A percentile compares a stretch with the other conserved stretches of the same genome.
phyloP scores from a whole-genome alignment of 2,888 invertebrate species.

The Cybosia mesomella region DNA sequence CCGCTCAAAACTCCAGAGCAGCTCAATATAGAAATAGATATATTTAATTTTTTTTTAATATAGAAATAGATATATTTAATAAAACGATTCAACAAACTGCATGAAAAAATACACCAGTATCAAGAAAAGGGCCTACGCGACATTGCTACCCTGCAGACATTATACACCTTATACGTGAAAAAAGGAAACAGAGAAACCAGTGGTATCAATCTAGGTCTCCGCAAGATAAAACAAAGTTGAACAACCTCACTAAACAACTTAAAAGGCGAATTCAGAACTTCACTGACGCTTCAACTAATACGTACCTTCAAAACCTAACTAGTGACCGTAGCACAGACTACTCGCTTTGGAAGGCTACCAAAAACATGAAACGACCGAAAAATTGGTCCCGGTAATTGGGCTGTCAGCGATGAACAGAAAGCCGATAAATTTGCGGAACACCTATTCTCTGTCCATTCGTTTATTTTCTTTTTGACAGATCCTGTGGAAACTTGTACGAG shows the following conservation, averaged over 20 bases:
- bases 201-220: not conserved
- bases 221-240: not conserved
- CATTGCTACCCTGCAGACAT: not conserved
- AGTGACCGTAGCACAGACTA: not conserved
- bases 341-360: not conserved
- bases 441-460: too few species aligned
- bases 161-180: not conserved
- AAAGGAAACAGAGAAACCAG: not conserved
- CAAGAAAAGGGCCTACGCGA: not conserved
- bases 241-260: not conserved
- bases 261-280: not conserved
- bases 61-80: not conserved
- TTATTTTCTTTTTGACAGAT: too few species aligned
- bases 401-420: not conserved
- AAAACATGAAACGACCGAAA: too few species aligned
- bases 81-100: accelerated
- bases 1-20: not conserved
- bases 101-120: not conserved
- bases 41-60: too few species aligned
- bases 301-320: not conserved
- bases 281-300: not conserved
- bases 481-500: too few species aligned
- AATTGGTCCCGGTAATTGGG: not conserved
- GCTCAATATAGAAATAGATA: not conserved
- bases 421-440: not conserved